Evolutionary conservation across 1,140 invertebrate species (phyloP).

Genomic region (Brachionus asplanchnoidis): DNA sequence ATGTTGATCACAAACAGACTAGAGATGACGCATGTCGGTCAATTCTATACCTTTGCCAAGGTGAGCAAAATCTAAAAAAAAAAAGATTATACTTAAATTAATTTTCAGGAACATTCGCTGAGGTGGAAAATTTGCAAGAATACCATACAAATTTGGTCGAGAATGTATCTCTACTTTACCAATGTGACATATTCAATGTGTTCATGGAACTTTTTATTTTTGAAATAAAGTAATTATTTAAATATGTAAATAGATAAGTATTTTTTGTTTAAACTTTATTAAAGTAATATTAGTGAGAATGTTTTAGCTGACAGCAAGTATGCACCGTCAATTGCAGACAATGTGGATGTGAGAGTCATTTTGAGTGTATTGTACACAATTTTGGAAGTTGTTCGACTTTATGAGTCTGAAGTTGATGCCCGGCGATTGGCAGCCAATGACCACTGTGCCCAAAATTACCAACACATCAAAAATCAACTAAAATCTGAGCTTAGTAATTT

Average conservation of each 20-base stretch:
- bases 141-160: conserved; percentile 72
- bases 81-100: too few species aligned
- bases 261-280: not conserved
- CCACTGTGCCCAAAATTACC: conserved; percentile 60
- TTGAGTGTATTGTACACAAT: conserved; percentile 88
- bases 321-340: conserved; percentile 82
- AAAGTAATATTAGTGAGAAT: conserved; percentile 61
- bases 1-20: conserved; percentile 71
- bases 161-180: conserved; percentile 81
- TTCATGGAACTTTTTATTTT: conserved; percentile 86
- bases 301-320: conserved; percentile 73
- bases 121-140: conserved; percentile 81
- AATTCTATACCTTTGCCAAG: conserved; percentile 81
- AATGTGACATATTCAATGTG: conserved; percentile 77
- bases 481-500: conserved; percentile 70
- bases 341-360: conserved; percentile 81
- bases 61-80: conserved; percentile 45
- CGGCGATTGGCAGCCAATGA: conserved; percentile 47
- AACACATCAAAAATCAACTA: conserved; percentile 69
- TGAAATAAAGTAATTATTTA: conserved; percentile 74
- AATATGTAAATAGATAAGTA: not conserved
- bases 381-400: conserved; percentile 75
- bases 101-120: conserved; percentile 75
- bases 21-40: conserved; percentile 78
- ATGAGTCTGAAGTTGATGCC: conserved; percentile 61